Conservation (phyloP, 2,797 vertebrate genomes). For the Sternarchorhynchus goeldii region DNA sequence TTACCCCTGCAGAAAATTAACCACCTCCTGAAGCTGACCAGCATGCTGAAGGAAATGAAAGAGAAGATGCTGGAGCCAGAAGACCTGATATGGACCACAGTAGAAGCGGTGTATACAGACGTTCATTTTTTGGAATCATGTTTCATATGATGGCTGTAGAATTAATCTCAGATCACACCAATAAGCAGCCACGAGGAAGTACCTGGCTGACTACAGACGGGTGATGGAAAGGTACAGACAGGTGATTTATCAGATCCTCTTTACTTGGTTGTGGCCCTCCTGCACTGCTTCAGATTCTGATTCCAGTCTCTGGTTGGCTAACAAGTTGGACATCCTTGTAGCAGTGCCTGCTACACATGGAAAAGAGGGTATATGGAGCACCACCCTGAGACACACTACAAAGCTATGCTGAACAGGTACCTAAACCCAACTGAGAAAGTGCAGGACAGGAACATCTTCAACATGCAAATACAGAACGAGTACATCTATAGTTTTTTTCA, state of each 20-base stretch:
- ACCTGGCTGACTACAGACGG: conserved; percentile 39
- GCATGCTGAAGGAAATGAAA: conserved; percentile 47
- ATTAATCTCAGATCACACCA: conserved; percentile 31
- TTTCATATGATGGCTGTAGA: conserved; percentile 29
- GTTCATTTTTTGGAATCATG: neutral
- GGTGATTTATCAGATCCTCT: too few species aligned
- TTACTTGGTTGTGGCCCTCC: conserved; percentile 53
- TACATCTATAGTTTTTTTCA: neutral
- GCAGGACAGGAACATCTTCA: conserved; percentile 35
- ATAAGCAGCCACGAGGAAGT: conserved; percentile 41
- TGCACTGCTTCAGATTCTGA: conserved; percentile 57
- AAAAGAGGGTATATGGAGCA: conserved; percentile 28
- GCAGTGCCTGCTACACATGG: conserved; percentile 50
- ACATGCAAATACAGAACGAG: conserved; percentile 52
- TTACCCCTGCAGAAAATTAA: conserved; percentile 54
- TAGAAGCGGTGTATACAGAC: neutral
- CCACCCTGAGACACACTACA: conserved; percentile 50
- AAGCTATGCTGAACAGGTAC: conserved; percentile 48
- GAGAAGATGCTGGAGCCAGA: neutral
- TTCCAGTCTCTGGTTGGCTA: conserved; percentile 42
- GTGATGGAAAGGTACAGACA: conserved; percentile 10
- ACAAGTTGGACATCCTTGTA: conserved; percentile 25
- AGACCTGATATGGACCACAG: conserved; percentile 13
- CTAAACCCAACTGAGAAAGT: conserved; percentile 1
- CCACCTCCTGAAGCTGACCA: conserved; percentile 46